These are phyloP conservation scores for Darevskia nairensis DNA, from an alignment of 2,797 vertebrate species.

Conservation along the genomic window DNA sequence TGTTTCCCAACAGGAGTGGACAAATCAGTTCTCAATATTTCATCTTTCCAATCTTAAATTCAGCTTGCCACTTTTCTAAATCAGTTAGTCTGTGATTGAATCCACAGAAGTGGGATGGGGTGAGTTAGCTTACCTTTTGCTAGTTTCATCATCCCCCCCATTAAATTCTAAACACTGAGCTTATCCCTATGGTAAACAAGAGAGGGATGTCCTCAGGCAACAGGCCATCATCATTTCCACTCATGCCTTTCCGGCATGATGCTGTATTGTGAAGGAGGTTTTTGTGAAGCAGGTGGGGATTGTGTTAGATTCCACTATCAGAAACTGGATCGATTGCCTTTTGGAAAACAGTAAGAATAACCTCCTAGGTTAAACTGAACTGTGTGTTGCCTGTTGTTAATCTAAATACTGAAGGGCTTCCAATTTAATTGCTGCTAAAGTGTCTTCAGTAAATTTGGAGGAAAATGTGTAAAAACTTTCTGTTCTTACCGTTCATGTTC, in stretches of 20 bases:
- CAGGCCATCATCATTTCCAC: not conserved
- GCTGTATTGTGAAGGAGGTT: not conserved
- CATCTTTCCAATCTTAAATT: too few species aligned
- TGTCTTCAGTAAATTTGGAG: slow-evolving; percentile 21
- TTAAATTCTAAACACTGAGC: not conserved
- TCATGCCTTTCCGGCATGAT: not conserved
- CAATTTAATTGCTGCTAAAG: slow-evolving; percentile 20
- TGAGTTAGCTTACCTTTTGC: not conserved
- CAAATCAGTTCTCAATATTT: too few species aligned
- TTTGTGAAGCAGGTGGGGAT: not conserved
- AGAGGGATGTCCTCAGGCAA: not conserved
- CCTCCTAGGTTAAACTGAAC: slow-evolving; percentile 25
- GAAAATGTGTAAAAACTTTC: not conserved
- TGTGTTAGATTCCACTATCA: not conserved
- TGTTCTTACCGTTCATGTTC: slow-evolving; percentile 23
- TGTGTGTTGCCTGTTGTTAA: slow-evolving; percentile 17
- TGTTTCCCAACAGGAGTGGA: not conserved
- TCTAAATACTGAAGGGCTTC: not conserved
- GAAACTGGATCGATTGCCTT: not conserved
- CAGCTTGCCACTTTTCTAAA: too few species aligned
- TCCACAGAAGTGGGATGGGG: not conserved
- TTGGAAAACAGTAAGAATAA: slow-evolving; percentile 23
- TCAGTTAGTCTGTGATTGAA: not conserved
- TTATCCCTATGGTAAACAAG: not conserved
- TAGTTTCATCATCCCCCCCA: not conserved